A percentile compares a stretch with the other conserved stretches of the same genome.
Evolutionary conservation across 2,888 invertebrate species (phyloP).

Genomic region (Odontocolon sp.): DNA sequence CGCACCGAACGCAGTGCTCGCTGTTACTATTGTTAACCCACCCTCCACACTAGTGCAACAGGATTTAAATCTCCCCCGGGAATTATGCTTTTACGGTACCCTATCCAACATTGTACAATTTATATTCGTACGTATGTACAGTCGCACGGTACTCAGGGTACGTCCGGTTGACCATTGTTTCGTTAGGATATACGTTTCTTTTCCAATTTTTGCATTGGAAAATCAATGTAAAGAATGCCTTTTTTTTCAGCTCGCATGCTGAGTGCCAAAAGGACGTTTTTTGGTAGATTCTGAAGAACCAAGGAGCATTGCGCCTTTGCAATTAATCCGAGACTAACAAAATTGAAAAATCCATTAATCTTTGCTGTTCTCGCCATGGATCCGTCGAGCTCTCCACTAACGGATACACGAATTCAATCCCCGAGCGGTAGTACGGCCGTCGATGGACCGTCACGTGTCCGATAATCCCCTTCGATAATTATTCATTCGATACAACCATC

Average conservation of each 20-base stretch:
- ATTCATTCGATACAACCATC: slow-evolving; percentile 46
- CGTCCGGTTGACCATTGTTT: slow-evolving; percentile 23
- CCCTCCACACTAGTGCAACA: slow-evolving; percentile 5
- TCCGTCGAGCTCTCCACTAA: neutral
- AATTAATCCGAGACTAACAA: slow-evolving; percentile 66
- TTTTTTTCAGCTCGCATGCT: neutral
- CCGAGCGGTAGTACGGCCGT: neutral
- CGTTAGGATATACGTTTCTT: neutral
- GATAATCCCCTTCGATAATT: slow-evolving; percentile 51
- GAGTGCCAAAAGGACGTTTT: neutral
- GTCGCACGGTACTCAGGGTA: slow-evolving; percentile 9
- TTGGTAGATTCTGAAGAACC: neutral
- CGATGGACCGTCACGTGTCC: slow-evolving; percentile 4
- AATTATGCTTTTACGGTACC: slow-evolving; percentile 26
- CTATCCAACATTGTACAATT: slow-evolving; percentile 15
- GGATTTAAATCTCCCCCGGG: slow-evolving; percentile 40
- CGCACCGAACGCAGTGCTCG: slow-evolving; percentile 7
- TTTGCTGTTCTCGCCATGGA: neutral
- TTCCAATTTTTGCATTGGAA: neutral
- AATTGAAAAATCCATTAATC: slow-evolving; percentile 69
- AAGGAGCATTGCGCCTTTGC: slow-evolving; percentile 1
- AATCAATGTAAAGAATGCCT: neutral
- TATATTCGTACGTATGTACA: neutral
- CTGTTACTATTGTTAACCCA: neutral
- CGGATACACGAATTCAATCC: slow-evolving; percentile 48